Evolutionary conservation across 2,888 invertebrate genomes (phyloP), one percentile per base, ranked within the genome.

Genomic region (Euzophera pinguis): DNA sequence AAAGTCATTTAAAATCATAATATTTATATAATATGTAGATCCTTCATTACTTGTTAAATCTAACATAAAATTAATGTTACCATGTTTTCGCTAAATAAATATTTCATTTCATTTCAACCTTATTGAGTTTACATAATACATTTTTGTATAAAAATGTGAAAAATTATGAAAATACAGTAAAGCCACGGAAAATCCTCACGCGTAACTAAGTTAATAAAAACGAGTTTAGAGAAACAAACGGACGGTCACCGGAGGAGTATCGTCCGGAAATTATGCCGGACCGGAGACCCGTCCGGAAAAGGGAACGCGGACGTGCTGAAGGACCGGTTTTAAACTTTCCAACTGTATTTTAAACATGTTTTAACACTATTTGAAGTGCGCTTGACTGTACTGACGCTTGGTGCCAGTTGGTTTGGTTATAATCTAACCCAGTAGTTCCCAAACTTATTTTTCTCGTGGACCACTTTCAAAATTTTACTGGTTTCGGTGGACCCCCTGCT

Each of bases 241-340:
- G 10, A 6, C 45, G 45, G 10, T 13, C 32, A 32, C 45, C 45
- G 34, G 45, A 32, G 14, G 45, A 32, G 45, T 45, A 45, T 45
- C 45, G 45, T 34, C 32, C 47, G 47, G 47, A 48, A 48, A 48
- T 48, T 37, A 48, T 37, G 47, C 12, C 47, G 47, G 17, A 17
- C 22, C 35, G 22, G 37, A 17, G 3, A 17, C n/a, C 10, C 16
- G 35, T 3, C 13, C 37, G 47, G 43, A 12, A 37, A 35, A 17
- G 34, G 34, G 47, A 17, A 16, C 5, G 9, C 47, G 47, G 47
- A 47, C 47, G 47, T 45, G 45, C 32, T 34, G 16, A 32, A 45
- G 45, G 32, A 32, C 45, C 45, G 32, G 32, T 45, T 45, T 32
- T 32, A 45, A 45, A 45, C 14, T 32, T 45, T 5, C 12, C 10